Conservation (phyloP, 2,113 vertebrate species). For the Hyaena hyaena region DNA sequence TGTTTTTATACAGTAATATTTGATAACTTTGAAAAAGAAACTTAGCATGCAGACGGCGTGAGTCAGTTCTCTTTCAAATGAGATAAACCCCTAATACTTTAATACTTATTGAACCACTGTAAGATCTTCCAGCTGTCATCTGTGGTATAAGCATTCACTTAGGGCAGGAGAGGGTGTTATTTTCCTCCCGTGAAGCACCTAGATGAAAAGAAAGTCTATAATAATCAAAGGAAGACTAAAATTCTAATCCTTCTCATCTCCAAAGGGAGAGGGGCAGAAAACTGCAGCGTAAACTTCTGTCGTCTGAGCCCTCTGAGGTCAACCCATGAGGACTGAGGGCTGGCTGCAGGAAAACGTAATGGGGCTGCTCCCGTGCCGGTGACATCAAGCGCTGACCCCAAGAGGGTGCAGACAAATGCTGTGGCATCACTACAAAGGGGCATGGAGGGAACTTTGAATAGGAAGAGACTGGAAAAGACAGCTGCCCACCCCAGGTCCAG, state of each 20-base stretch:
- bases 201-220: slow-evolving; percentile 68
- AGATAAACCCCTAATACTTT: slow-evolving; percentile 67
- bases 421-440: background rate
- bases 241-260: slow-evolving; percentile 61
- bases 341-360: background rate
- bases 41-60: background rate
- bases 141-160: slow-evolving; percentile 7
- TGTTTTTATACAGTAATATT: background rate
- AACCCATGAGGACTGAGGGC: background rate
- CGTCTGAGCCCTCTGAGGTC: background rate
- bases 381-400: background rate
- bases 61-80: slow-evolving; percentile 55
- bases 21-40: background rate
- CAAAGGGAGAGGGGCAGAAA: slow-evolving; percentile 41
- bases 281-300: background rate
- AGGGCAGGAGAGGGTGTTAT: background rate
- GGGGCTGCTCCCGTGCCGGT: background rate
- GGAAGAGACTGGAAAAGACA: background rate
- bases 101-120: slow-evolving; percentile 44
- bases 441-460: background rate
- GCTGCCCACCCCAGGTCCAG: background rate
- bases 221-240: slow-evolving; percentile 68
- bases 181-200: background rate
- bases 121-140: slow-evolving; percentile 52
- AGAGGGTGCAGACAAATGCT: background rate